phyloP scores from a whole-genome alignment of 2,113 vertebrate genomes.

The Laticauda laticaudata region DNA sequence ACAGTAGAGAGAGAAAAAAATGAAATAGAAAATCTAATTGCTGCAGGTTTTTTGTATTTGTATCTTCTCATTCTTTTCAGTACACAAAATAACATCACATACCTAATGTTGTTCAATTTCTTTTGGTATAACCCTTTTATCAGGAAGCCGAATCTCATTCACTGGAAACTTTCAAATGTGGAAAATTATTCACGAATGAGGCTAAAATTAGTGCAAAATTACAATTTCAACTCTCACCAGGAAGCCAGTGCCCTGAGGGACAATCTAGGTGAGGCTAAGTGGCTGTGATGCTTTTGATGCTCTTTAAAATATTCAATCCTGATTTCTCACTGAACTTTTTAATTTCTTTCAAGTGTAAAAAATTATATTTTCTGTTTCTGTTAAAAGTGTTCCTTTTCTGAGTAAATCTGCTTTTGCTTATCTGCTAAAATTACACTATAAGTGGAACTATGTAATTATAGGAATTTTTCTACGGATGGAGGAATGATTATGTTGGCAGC shows the following conservation, averaged over 20 bases:
- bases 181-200: conserved; percentile 98
- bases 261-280: conserved; percentile 83
- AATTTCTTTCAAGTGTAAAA: neutral
- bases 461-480: neutral
- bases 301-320: neutral
- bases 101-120: neutral
- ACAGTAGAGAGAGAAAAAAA: neutral
- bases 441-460: neutral
- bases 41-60: neutral
- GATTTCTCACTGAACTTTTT: neutral
- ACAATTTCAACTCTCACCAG: conserved; percentile 84
- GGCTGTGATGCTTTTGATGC: neutral
- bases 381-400: neutral
- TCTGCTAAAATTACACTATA: neutral
- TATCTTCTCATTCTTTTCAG: neutral
- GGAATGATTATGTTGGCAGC: neutral
- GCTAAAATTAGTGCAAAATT: conserved; percentile 89
- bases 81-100: neutral
- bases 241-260: conserved; percentile 94
- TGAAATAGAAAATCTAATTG: neutral
- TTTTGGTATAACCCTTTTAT: conserved; percentile 36
- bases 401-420: neutral
- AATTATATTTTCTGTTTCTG: neutral
- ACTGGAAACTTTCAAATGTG: conserved; percentile 91
- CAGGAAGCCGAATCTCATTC: conserved; percentile 78